A percentile compares a stretch with the other conserved stretches of the same genome.
Evolutionary conservation across 2,113 vertebrate genomes (phyloP).

Genomic region (Callospermophilus lateralis): DNA sequence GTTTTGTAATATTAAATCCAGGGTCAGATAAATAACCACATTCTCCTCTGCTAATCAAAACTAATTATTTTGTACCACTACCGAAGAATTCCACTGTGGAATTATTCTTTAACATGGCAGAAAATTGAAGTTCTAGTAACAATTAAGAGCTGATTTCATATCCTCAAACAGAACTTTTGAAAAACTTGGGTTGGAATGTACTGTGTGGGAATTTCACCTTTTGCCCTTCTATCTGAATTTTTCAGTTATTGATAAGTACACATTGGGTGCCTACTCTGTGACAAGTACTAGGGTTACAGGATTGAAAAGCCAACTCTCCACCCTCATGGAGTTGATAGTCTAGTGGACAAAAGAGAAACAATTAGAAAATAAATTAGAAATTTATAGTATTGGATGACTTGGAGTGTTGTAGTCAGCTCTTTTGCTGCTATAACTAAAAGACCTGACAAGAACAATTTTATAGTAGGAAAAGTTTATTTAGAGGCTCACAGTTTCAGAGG

Average conservation of each 20-base stretch:
- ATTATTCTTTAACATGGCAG: background rate
- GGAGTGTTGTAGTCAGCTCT: background rate
- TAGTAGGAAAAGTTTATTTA: too few species aligned
- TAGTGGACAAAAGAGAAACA: background rate
- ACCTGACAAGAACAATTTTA: too few species aligned
- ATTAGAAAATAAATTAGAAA: background rate
- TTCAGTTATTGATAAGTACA: background rate
- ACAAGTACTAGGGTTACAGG: background rate
- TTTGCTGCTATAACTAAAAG: too few species aligned
- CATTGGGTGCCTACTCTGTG: background rate
- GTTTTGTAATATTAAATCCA: background rate
- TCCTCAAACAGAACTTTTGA: background rate
- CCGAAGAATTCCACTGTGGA: background rate
- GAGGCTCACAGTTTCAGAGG: too few species aligned
- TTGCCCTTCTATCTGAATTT: background rate
- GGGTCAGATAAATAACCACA: background rate
- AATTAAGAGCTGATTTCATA: background rate
- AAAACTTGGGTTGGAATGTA: background rate
- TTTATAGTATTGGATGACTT: background rate
- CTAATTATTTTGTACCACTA: background rate
- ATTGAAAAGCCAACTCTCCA: background rate
- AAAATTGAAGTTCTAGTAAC: background rate
- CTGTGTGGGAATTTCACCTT: background rate
- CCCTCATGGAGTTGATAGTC: background rate
- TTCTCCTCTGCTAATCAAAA: background rate